phyloP scores from a whole-genome alignment of 2,113 vertebrate species.

The Amblyornis subalaris region DNA sequence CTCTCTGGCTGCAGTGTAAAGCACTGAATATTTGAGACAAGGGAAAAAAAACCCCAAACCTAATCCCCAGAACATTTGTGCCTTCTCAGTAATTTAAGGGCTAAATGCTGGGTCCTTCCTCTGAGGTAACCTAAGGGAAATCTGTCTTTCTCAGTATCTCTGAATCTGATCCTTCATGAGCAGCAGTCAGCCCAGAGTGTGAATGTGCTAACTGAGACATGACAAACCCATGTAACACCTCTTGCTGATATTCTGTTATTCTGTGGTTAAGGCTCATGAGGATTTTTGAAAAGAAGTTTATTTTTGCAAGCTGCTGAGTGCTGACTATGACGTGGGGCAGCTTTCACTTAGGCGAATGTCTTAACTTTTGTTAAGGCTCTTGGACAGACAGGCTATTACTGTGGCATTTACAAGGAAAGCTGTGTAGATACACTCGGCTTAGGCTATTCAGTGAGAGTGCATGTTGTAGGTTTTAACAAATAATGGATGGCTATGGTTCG shows the following conservation, averaged over 20 bases:
- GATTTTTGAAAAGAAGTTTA: constrained; percentile 42
- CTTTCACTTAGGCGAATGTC: constrained; percentile 12
- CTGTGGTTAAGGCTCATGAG: not conserved
- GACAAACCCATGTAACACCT: constrained; percentile 13
- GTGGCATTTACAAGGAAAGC: not conserved
- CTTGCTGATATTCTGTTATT: constrained; percentile 36
- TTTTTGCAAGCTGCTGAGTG: constrained; percentile 39
- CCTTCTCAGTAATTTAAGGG: not conserved
- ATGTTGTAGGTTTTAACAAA: not conserved
- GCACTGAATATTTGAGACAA: not conserved
- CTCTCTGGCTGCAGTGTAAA: not conserved
- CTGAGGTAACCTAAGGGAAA: not conserved
- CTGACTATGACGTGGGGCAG: not conserved
- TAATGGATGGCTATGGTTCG: not conserved
- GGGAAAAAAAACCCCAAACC: not conserved
- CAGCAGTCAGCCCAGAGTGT: not conserved
- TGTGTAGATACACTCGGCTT: not conserved
- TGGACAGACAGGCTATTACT: not conserved
- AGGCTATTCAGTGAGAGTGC: not conserved
- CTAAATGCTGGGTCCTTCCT: not conserved
- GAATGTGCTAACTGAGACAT: constrained; percentile 29
- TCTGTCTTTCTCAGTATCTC: not conserved
- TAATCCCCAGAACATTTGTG: not conserved
- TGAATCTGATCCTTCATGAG: not conserved
- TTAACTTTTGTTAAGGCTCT: constrained; percentile 3